phyloP scores from a whole-genome alignment of 2,113 vertebrate genomes.

The Myrmecophaga tridactyla region DNA sequence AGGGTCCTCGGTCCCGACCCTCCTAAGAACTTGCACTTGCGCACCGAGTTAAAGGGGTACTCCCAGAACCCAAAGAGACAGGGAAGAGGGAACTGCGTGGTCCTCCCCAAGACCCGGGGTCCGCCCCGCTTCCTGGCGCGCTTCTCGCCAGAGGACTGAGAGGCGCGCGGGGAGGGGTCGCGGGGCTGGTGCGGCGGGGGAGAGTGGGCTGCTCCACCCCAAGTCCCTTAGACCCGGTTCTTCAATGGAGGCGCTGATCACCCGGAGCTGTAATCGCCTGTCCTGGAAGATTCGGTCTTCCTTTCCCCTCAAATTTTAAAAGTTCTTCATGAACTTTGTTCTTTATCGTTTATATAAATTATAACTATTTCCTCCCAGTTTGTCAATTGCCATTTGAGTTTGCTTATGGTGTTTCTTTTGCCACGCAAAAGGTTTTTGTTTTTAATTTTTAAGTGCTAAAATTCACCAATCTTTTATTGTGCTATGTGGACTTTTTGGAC shows the following conservation, averaged over 20 bases:
- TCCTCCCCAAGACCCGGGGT: accelerated
- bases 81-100: neutral
- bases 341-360: neutral
- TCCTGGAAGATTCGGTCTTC: too few relatives aligned
- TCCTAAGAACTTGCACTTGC: neutral
- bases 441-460: neutral
- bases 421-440: neutral
- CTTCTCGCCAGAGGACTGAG: neutral
- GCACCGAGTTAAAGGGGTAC: neutral
- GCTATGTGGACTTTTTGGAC: neutral
- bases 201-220: neutral
- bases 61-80: neutral
- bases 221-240: neutral
- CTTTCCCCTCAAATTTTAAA: too few relatives aligned
- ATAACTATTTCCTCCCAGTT: neutral
- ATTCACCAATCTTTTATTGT: neutral
- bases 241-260: too few relatives aligned
- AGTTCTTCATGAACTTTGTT: neutral
- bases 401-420: too few relatives aligned
- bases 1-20: neutral
- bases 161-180: neutral
- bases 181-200: neutral
- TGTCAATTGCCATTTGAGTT: too few relatives aligned
- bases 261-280: neutral
- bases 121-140: neutral